Evolutionary conservation across 2,888 invertebrate genomes (phyloP).

Genomic region (Pollenia angustigena): DNA sequence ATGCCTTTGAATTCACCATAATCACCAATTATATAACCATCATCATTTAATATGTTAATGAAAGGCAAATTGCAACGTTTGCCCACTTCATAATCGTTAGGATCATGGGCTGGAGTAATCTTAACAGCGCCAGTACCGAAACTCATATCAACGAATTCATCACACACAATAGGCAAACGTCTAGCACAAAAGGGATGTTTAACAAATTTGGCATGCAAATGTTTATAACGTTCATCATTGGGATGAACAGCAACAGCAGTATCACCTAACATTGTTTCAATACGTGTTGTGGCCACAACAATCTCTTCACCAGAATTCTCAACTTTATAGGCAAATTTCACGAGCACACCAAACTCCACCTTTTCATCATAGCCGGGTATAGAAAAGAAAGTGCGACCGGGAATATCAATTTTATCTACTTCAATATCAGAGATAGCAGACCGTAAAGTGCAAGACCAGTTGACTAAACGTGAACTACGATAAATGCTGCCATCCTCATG

Average conservation of each 20-base stretch:
- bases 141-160: slow-evolving; percentile 96
- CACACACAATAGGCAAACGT: slow-evolving; percentile 93
- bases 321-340: slow-evolving; percentile 95
- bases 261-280: slow-evolving; percentile 99
- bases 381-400: slow-evolving; percentile 92
- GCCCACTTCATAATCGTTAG: slow-evolving; percentile 97
- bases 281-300: slow-evolving; percentile 97
- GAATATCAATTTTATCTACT: slow-evolving; percentile 96
- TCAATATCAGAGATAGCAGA: slow-evolving; percentile 99
- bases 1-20: slow-evolving; percentile 93
- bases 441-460: slow-evolving; percentile 98
- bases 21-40: slow-evolving; percentile 92
- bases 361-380: slow-evolving; percentile 91
- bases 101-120: slow-evolving; percentile 99
- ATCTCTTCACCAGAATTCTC: slow-evolving; percentile 88
- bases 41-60: slow-evolving; percentile 95
- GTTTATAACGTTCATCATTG: slow-evolving; percentile 92
- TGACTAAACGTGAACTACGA: slow-evolving; percentile 96
- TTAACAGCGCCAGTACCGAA: slow-evolving; percentile 99
- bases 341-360: slow-evolving; percentile 96
- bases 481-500: slow-evolving; percentile 96
- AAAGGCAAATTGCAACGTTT: slow-evolving; percentile 94
- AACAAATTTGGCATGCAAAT: slow-evolving; percentile 92
- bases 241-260: slow-evolving; percentile 99
- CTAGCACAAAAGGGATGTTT: slow-evolving; percentile 95